phyloP scores from a whole-genome alignment of 2,888 invertebrate species.

The Acrobasis suavella region DNA sequence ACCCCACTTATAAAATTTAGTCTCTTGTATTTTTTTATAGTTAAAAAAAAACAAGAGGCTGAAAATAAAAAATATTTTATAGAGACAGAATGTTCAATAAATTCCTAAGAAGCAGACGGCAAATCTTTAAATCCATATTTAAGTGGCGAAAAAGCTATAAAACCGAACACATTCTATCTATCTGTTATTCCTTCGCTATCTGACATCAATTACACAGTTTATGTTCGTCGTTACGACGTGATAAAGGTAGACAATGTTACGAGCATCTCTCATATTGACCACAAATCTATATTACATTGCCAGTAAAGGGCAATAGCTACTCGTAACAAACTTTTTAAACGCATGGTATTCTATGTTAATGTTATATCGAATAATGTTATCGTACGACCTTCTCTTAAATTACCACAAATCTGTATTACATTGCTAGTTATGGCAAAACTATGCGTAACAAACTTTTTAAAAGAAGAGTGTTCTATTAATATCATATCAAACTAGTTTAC shows the following conservation, averaged over 20 bases:
- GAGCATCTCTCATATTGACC: slow-evolving; percentile 47
- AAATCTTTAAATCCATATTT: not conserved
- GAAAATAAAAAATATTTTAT: too few relatives aligned
- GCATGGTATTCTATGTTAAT: too few relatives aligned
- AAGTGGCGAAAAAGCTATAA: not conserved
- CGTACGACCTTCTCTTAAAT: too few relatives aligned
- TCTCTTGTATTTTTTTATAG: too few relatives aligned
- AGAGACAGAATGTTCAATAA: too few relatives aligned
- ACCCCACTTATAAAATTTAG: too few relatives aligned
- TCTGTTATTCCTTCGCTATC: slow-evolving; percentile 7
- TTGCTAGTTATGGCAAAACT: slow-evolving; percentile 36
- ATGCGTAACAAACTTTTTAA: too few relatives aligned
- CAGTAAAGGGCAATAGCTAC: slow-evolving; percentile 35
- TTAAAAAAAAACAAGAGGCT: too few relatives aligned
- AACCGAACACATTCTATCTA: not conserved
- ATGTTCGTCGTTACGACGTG: slow-evolving; percentile 26
- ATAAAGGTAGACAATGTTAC: slow-evolving; percentile 38
- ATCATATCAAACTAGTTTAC: slow-evolving; percentile 35
- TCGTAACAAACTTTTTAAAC: too few relatives aligned
- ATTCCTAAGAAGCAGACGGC: too few relatives aligned
- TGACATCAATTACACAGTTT: slow-evolving; percentile 22
- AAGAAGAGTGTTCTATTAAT: too few relatives aligned
- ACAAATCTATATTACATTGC: slow-evolving; percentile 49
- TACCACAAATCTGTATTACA: slow-evolving; percentile 36
- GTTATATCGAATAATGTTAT: too few relatives aligned